Percentiles rank a stretch among this genome's conserved stretches.
Conservation (phyloP, 2,888 invertebrate species). For the Sarcophaga caerulescens region DNA sequence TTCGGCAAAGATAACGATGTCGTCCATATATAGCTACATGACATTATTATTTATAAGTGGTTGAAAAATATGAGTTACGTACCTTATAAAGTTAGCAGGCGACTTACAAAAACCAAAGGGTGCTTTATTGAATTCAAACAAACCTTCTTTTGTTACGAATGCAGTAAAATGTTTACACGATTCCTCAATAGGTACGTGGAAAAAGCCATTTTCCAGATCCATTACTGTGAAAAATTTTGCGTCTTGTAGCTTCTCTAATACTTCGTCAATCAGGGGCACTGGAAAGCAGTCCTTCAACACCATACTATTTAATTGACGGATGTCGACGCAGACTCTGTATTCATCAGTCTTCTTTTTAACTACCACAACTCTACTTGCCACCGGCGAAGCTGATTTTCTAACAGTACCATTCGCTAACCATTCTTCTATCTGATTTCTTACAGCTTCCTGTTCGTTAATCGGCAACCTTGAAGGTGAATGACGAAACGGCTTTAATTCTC, state of each 20-base stretch:
- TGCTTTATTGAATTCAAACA: constrained; percentile 48
- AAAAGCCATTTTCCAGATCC: constrained; percentile 58
- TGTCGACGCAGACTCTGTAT: constrained; percentile 71
- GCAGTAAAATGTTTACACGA: constrained; percentile 34
- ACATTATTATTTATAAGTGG: constrained; percentile 43
- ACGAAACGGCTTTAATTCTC: constrained; percentile 36
- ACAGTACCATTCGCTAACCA: constrained; percentile 62
- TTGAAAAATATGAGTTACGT: constrained; percentile 55
- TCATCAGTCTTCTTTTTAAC: constrained; percentile 70
- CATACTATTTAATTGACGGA: constrained; percentile 60
- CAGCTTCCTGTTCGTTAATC: constrained; percentile 42
- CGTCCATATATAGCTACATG: constrained; percentile 18
- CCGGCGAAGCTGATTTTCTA: constrained; percentile 63
- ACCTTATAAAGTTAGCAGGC: constrained; percentile 57
- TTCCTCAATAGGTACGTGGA: constrained; percentile 56
- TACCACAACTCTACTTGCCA: constrained; percentile 71
- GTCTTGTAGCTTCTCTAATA: constrained; percentile 36
- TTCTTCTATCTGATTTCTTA: constrained; percentile 54
- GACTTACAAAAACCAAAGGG: constrained; percentile 58
- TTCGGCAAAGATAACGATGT: constrained; percentile 61
- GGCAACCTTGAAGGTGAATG: constrained; percentile 45
- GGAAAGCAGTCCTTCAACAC: constrained; percentile 61
- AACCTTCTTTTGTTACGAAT: constrained; percentile 49
- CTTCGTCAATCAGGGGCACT: constrained; percentile 61
- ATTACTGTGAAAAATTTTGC: constrained; percentile 47